phyloP scores from a whole-genome alignment of 2,888 invertebrate genomes.

The Aelia acuminata region DNA sequence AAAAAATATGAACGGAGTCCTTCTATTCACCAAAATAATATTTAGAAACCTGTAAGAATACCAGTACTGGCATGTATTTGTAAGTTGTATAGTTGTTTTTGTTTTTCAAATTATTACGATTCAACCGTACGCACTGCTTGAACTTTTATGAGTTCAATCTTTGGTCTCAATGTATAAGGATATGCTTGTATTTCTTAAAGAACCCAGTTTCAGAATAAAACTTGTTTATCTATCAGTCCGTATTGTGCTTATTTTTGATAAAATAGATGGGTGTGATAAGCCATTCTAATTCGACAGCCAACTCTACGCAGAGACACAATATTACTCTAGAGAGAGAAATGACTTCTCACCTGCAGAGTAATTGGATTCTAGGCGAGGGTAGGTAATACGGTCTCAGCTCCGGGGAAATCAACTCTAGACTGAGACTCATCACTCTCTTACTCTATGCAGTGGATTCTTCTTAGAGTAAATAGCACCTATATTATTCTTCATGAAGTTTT shows the following conservation, averaged over 20 bases:
- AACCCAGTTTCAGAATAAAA: too few relatives aligned
- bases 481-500: background rate
- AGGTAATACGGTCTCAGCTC: background rate
- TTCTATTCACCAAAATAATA: too few relatives aligned
- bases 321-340: background rate
- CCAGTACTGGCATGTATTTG: too few relatives aligned
- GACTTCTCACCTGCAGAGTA: background rate
- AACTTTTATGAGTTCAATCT: too few relatives aligned
- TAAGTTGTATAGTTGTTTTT: too few relatives aligned
- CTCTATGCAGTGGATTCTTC: background rate
- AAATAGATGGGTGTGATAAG: background rate
- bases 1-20: too few relatives aligned
- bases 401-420: conserved; percentile 8
- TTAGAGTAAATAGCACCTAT: background rate
- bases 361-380: background rate
- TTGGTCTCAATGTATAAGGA: too few relatives aligned
- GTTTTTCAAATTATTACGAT: too few relatives aligned
- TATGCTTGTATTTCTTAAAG: too few relatives aligned
- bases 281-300: background rate
- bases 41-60: too few relatives aligned
- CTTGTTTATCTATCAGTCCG: too few relatives aligned
- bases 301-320: background rate
- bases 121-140: too few relatives aligned
- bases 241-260: background rate
- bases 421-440: background rate